Conservation (phyloP, 1,140 invertebrate species). For the Andrena cerasifolii region DNA sequence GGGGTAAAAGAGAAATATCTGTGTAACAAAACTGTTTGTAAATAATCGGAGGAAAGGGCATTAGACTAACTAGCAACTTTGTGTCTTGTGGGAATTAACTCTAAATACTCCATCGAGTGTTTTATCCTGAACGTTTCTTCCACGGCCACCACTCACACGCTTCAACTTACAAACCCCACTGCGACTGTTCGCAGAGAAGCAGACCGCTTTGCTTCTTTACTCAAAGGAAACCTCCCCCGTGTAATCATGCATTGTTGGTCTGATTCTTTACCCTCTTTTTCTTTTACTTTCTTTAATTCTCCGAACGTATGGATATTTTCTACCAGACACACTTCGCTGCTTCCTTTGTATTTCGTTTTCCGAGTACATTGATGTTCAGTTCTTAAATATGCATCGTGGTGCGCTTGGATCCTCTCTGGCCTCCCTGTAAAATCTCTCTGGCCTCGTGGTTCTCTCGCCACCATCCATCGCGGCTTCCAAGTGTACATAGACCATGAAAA, state of each 20-base stretch:
- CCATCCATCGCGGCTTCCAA: too few species aligned
- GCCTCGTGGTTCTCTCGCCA: too few species aligned
- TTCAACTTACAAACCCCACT: neutral
- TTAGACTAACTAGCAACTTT: neutral
- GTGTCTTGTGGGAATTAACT: neutral
- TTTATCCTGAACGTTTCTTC: constrained; percentile 41
- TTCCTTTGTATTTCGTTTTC: constrained; percentile 58
- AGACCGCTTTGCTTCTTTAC: constrained; percentile 22
- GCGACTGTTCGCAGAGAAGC: constrained; percentile 27
- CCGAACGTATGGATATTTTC: constrained; percentile 46
- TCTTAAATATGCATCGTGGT: constrained; percentile 54
- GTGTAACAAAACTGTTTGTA: too few species aligned
- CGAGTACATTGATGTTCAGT: constrained; percentile 51
- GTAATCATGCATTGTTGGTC: constrained; percentile 14
- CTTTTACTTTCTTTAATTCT: constrained; percentile 48
- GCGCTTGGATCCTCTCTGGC: constrained; percentile 47
- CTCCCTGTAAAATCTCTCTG: constrained; percentile 41
- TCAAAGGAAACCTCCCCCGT: neutral
- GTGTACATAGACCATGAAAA: too few species aligned
- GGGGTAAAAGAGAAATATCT: too few species aligned
- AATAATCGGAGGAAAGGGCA: neutral
- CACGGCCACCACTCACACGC: neutral
- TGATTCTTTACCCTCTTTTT: too few species aligned
- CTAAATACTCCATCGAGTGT: neutral
- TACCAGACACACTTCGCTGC: constrained; percentile 55